phyloP scores from a whole-genome alignment of 2,888 invertebrate genomes.

The Ormia ochracea region DNA sequence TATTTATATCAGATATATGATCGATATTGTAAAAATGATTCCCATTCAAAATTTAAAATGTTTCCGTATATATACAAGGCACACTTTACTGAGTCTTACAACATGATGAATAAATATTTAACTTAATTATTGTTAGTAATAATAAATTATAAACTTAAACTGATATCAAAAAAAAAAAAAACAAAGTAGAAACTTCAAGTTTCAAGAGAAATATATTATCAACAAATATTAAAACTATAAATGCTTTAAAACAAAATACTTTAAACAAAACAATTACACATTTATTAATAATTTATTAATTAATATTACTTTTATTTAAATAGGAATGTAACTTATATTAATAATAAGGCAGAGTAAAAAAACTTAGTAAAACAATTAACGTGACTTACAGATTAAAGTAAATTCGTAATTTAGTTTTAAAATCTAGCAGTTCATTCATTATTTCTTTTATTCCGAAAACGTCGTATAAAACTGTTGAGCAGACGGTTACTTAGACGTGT shows the following conservation, averaged over 20 bases:
- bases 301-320: conserved; percentile 33
- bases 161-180: background rate
- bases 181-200: conserved; percentile 4
- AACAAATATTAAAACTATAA: conserved; percentile 53
- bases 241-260: conserved; percentile 54
- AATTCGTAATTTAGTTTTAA: conserved; percentile 31
- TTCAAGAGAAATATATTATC: background rate
- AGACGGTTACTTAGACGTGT: conserved; percentile 66
- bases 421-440: conserved; percentile 10
- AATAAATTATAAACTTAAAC: background rate
- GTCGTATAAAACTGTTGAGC: conserved; percentile 69
- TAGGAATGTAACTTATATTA: conserved; percentile 60
- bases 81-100: conserved; percentile 37
- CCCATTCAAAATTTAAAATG: background rate
- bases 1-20: conserved; percentile 10
- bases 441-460: conserved; percentile 62
- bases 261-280: conserved; percentile 16
- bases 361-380: conserved; percentile 2
- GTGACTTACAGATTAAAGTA: conserved; percentile 28
- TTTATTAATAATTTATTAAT: background rate
- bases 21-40: background rate
- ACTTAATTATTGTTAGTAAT: background rate
- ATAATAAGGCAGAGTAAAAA: conserved; percentile 17
- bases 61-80: conserved; percentile 58
- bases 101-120: too few species aligned